Evolutionary conservation across 1,140 invertebrate genomes (phyloP), one percentile per base, ranked within the genome.

Genomic region (Acromyrmex heyeri): DNA sequence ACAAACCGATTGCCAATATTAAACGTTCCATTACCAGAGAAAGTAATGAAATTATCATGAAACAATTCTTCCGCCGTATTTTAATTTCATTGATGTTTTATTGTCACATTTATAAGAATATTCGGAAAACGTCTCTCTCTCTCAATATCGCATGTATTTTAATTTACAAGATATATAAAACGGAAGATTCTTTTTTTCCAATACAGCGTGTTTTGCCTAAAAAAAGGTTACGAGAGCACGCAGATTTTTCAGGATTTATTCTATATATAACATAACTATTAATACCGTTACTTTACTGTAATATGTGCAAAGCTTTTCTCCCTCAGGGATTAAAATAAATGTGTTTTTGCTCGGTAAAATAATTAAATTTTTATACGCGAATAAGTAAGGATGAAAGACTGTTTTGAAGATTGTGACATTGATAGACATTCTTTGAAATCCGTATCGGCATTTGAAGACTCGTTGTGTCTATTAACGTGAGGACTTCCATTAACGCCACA

Each of bases 401-500:
- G 21, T 76, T 53, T n/a, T 30, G 27, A 27, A 34, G 21, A 8
- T 64, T 62, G 18, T 48, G 48, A 65, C 85, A 30, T 88, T 89
- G 90, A 91, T 81, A 76, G 83, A 81, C 89, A 78, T 81, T 85
- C 85, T 87, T 90, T 88, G 83, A 88, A 88, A 86, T 91, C 78
- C 65, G 50, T 77, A 65, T 87, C 72, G 59, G 27, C 89, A 44
- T 61, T 48, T 14, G 69, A 83, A 78, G 75, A 57, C 57, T 87
- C 61, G 85, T 89, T 89, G 18, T 59, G n/a, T 55, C 75, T 90
- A 82, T 90, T 90, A 82, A 78, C 88, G 75, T 12, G 69, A 70
- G 76, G 76, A 77, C 79, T 78, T 81, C 89, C 87, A 88, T 91
- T 91, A 86, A 88, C 78, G 83, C 48, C 90, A 88, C 65, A 34